These are phyloP conservation scores for Phymastichus coffea DNA, from an alignment of 1,140 invertebrate species.

Conservation along the genomic window DNA sequence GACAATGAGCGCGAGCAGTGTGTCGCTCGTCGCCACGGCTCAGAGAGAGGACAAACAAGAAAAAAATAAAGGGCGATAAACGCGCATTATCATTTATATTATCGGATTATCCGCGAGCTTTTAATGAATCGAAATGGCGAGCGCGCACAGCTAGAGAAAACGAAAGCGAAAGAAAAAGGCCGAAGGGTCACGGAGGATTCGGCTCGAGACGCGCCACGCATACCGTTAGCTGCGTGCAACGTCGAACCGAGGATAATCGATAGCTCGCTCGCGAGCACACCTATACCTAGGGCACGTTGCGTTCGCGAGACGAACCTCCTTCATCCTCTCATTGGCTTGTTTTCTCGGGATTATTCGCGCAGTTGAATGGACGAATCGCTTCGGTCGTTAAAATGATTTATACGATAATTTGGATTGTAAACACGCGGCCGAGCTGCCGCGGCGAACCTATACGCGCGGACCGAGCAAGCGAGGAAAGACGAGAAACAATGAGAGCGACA, in stretches of 20 bases:
- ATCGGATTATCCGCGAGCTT: slow-evolving; percentile 23
- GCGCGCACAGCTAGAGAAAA: slow-evolving; percentile 10
- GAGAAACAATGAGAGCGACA: neutral
- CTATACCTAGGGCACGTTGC: too few relatives aligned
- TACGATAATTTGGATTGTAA: too few relatives aligned
- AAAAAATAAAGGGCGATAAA: slow-evolving; percentile 21
- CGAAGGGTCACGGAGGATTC: slow-evolving; percentile 39
- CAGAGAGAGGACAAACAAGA: slow-evolving; percentile 5
- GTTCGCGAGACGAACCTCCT: too few relatives aligned
- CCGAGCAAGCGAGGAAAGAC: neutral
- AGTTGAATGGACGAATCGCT: too few relatives aligned
- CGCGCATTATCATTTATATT: slow-evolving; percentile 30
- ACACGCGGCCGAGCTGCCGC: slow-evolving; percentile 3
- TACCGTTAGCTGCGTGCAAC: too few relatives aligned
- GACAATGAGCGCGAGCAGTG: neutral
- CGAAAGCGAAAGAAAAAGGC: neutral
- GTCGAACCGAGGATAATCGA: too few relatives aligned
- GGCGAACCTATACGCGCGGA: neutral
- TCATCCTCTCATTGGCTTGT: too few relatives aligned
- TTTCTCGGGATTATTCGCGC: too few relatives aligned
- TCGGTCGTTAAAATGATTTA: too few relatives aligned
- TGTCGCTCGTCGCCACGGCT: neutral
- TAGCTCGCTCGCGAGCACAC: too few relatives aligned
- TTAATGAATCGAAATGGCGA: slow-evolving; percentile 21
- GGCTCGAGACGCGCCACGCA: slow-evolving; percentile 45